Evolutionary conservation across 2,797 vertebrate species (phyloP), one percentile per base, ranked within the genome.

Genomic region (Varecia variegata): DNA sequence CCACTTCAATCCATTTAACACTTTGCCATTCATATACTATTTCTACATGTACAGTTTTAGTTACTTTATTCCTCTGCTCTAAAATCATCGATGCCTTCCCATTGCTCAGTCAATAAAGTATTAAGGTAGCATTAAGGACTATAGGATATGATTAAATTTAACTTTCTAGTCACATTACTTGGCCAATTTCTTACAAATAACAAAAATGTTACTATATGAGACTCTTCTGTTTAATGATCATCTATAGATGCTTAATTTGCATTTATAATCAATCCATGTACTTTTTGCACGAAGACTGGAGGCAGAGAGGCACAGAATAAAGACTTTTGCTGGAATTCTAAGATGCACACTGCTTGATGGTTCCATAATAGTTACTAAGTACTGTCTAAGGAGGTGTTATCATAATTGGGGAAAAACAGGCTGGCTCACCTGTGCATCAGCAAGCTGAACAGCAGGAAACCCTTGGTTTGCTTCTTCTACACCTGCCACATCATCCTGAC

Each of bases 391-490:
- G 38, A 88, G 3, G 4, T 12, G 14, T 7, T 7, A 52, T 6
- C 32, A 62, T 4, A 20, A n/a, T 65, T 79, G 32, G 12, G 12
- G 5, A n/a, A 18, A 54, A 62, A 7, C 68, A 90, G 54, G 1
- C 14, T 32, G 21, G 23, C 94, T 92, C 96, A 99, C 99, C 99
- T 99, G 99, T 68, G 99, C 99, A 76, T 99, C 99, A 20, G 99
- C 99, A 70, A 99, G 98, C 84, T 99, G 99, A 67, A 99, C 99
- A n/a, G 99, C 99, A 76, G 99, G 99, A 13, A 99, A 99, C 35
- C 99, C 99, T 94, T 99, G 99, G 97, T 99, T 99, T 9, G 99
- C 99, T 97, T 99, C 99, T 97, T 99, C 99, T 1, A 99, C 98
- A 80, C 99, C 99, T 3, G 98, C 99, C 54, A 99, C 99, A 93